Conservation (phyloP, 1,140 invertebrate genomes). For the Lasioglossum albipes region DNA sequence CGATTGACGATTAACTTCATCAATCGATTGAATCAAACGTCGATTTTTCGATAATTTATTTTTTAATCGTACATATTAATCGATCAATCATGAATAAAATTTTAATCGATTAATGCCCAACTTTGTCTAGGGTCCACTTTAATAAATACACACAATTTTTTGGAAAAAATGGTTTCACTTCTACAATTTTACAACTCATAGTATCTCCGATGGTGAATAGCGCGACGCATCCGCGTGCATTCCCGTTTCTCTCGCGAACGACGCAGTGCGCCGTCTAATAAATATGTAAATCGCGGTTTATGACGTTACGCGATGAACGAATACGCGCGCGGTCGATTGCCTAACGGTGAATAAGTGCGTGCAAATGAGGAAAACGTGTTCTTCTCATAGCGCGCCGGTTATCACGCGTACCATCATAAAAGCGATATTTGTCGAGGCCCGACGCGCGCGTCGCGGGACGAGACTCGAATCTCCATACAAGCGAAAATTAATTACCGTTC, state of each 20-base stretch:
- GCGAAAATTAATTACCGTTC: not conserved
- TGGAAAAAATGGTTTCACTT: too few species aligned
- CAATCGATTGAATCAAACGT: too few species aligned
- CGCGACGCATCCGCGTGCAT: not conserved
- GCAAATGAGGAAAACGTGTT: not conserved
- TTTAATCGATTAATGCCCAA: too few species aligned
- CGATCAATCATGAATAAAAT: too few species aligned
- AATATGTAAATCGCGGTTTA: conserved; percentile 1
- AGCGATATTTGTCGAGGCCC: not conserved
- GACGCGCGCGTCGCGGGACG: not conserved
- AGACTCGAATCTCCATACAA: not conserved
- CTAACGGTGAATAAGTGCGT: not conserved
- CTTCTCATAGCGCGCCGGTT: not conserved
- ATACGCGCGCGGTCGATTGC: not conserved
- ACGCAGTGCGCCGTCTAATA: not conserved
- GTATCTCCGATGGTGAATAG: too few species aligned
- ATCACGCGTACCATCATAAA: not conserved
- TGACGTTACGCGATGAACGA: not conserved
- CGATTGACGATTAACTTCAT: too few species aligned
- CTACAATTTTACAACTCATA: too few species aligned
- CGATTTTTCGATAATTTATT: too few species aligned
- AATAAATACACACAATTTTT: too few species aligned
- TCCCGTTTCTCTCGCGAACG: not conserved
- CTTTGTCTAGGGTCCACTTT: too few species aligned
- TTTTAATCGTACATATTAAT: too few species aligned